phyloP scores from a whole-genome alignment of 1,140 invertebrate species.

The Frieseomelitta varia region DNA sequence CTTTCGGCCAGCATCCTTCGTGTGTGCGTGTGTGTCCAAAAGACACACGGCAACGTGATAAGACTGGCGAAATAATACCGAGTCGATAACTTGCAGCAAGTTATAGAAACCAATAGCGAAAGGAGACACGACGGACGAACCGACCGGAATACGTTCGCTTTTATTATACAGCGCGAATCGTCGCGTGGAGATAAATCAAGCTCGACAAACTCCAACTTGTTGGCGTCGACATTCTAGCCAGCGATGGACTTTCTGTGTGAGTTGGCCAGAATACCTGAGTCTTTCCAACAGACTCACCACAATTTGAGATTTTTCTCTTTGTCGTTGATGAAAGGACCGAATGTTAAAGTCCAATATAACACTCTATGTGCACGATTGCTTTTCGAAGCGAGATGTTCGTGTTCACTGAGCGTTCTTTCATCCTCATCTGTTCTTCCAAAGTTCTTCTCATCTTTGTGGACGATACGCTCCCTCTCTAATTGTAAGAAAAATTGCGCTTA shows the following conservation, averaged over 20 bases:
- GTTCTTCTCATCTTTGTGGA: too few relatives aligned
- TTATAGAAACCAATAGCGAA: not conserved
- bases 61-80: not conserved
- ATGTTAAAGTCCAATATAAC: too few relatives aligned
- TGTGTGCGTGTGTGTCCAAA: not conserved
- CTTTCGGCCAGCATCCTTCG: not conserved
- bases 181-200: constrained; percentile 2
- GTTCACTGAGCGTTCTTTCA: too few relatives aligned
- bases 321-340: too few relatives aligned
- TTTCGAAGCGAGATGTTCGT: too few relatives aligned
- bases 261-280: not conserved
- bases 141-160: not conserved
- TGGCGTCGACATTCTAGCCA: not conserved
- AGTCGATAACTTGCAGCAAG: not conserved
- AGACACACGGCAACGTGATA: not conserved
- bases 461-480: too few relatives aligned
- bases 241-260: not conserved
- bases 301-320: not conserved
- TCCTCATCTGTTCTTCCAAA: too few relatives aligned
- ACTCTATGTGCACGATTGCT: too few relatives aligned
- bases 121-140: not conserved
- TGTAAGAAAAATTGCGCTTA: too few relatives aligned
- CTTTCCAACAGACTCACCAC: not conserved
- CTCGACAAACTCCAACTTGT: constrained; percentile 25
- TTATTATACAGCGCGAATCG: not conserved